Evolutionary conservation across 1,140 invertebrate genomes (phyloP).

Genomic region (Sipha flava): DNA sequence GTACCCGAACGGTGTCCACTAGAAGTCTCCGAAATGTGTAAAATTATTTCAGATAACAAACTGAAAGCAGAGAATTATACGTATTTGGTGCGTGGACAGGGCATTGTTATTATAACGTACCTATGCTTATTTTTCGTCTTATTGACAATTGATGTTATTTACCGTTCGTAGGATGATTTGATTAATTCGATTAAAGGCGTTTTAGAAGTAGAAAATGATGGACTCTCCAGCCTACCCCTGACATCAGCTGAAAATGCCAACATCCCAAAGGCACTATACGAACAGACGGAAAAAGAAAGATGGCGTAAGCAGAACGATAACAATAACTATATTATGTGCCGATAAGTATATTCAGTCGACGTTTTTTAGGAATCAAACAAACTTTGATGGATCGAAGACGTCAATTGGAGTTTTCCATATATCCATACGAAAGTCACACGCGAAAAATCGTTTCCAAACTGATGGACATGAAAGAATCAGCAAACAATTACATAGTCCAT

Average conservation of each 20-base stretch:
- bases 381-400: slow-evolving; percentile 15
- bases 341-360: background rate
- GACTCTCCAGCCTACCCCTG: background rate
- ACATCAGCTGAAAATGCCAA: slow-evolving; percentile 8
- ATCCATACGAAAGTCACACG: slow-evolving; percentile 16
- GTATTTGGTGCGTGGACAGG: background rate
- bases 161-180: background rate
- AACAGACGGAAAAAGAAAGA: slow-evolving; percentile 18
- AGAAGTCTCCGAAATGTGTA: slow-evolving; percentile 1
- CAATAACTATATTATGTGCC: too few species aligned
- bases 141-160: background rate
- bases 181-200: background rate
- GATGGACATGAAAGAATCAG: slow-evolving; percentile 13
- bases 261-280: background rate
- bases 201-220: background rate
- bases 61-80: background rate
- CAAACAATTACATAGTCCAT: background rate
- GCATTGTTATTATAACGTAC: background rate
- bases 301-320: background rate
- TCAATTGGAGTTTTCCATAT: slow-evolving; percentile 12
- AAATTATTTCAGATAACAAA: slow-evolving; percentile 1
- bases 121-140: too few species aligned
- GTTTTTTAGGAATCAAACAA: slow-evolving; percentile 9
- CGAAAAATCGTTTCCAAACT: slow-evolving; percentile 6
- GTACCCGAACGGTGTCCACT: background rate